Evolutionary conservation across 2,797 vertebrate species (phyloP), one percentile per base, ranked within the genome.

Genomic region (Coranthus polyacanthus): DNA sequence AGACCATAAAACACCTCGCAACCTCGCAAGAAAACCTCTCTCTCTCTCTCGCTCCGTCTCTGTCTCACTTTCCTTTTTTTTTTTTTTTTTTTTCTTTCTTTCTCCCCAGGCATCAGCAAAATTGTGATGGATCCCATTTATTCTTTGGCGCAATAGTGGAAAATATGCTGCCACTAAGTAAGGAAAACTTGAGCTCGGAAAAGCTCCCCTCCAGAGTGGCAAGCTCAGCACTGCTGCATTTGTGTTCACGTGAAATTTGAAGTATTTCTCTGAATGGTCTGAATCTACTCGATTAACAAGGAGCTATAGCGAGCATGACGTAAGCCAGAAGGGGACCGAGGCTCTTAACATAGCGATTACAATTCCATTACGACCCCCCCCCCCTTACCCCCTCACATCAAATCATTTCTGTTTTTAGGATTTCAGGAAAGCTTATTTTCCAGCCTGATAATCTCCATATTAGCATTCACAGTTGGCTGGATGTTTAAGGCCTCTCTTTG

Each of bases 111-210:
- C 76, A 39, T 67, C 71, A 59, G 78, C 63, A 61, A 45, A 77
- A 52, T 44, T 17, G 34, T 47, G 51, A 81, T 64, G 47, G 77
- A 78, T 64, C 45, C 39, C 49, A 24, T 76, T 66, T 68, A 72
- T 55, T 65, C 51, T 69, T 72, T 68, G 68, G 82, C 17, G 10
- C 29, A 70, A 44, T 42, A 21, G 65, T 75, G 74, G 70, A 83
- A 82, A 85, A 71, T 78, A 56, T 83, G 56, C 63, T 60, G 56
- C 75, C 54, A 34, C 49, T 29, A 43, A 69, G 37, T 12, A 21
- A 16, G 66, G 43, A 65, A 65, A 81, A 72, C 17, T 41, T 70
- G 53, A 70, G 71, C 49, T 56, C 4, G 34, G 20, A 59, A 68
- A 60, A 63, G 58, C 29, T 49, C 49, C 53, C 32, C 6, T 41